phyloP scores from a whole-genome alignment of 2,797 vertebrate genomes.

The Garrulus glandarius region DNA sequence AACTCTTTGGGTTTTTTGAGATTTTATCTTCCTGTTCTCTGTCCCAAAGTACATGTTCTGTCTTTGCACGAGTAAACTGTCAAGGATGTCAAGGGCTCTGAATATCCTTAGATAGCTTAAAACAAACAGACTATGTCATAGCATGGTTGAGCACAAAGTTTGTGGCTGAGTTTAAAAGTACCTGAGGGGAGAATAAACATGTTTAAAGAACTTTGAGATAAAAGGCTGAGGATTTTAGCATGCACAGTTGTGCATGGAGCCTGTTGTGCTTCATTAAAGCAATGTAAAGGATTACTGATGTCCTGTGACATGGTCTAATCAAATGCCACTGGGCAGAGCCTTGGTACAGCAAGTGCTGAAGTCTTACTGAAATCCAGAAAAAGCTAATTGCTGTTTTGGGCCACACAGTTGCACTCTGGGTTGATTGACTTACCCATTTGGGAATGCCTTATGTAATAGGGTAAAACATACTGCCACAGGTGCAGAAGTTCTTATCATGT shows the following conservation, averaged over 20 bases:
- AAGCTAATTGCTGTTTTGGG: background rate
- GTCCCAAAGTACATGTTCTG: background rate
- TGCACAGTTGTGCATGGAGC: background rate
- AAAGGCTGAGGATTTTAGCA: background rate
- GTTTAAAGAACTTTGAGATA: background rate
- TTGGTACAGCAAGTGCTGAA: background rate
- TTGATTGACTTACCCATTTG: background rate
- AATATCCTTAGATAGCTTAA: background rate
- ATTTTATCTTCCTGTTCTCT: background rate
- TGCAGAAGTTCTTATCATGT: background rate
- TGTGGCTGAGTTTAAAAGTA: background rate
- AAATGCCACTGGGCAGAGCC: background rate
- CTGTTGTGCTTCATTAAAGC: background rate
- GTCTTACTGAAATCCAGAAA: background rate
- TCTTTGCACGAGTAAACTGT: background rate
- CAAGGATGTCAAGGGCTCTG: background rate
- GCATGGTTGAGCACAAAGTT: background rate
- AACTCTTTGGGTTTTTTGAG: background rate
- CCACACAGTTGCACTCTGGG: accelerated
- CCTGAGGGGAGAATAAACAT: background rate
- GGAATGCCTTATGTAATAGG: background rate
- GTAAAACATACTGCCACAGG: background rate
- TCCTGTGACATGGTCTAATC: background rate
- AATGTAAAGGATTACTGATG: background rate
- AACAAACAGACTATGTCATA: background rate